Conservation (phyloP, 2,888 invertebrate species). For the Rhodophaea formosa region DNA sequence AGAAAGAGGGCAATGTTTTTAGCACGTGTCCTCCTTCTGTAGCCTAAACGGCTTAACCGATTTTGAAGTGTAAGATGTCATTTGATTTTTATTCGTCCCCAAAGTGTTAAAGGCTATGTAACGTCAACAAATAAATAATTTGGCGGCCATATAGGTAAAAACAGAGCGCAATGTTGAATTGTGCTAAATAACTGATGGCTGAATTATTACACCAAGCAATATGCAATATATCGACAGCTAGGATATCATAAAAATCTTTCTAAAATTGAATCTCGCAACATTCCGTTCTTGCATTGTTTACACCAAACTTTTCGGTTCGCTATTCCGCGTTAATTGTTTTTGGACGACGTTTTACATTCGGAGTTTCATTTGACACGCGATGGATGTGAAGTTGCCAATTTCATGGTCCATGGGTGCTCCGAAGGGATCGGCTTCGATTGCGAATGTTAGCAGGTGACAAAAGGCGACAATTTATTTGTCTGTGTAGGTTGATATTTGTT, state of each 20-base stretch:
- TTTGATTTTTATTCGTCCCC: too few relatives aligned
- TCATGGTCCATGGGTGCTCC: constrained; percentile 26
- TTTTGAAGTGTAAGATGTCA: too few relatives aligned
- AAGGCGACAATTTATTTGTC: background rate
- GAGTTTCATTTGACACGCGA: constrained; percentile 37
- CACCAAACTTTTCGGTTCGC: constrained; percentile 34
- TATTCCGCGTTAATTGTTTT: constrained; percentile 36
- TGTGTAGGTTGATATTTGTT: background rate
- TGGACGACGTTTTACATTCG: constrained; percentile 21
- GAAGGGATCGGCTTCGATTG: constrained; percentile 21
- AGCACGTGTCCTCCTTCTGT: too few relatives aligned
- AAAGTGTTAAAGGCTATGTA: too few relatives aligned
- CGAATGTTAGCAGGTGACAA: constrained; percentile 6
- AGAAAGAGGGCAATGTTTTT: too few relatives aligned
- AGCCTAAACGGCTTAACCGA: too few relatives aligned
- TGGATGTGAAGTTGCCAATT: constrained; percentile 32
- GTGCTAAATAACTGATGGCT: too few relatives aligned
- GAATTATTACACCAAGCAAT: too few relatives aligned
- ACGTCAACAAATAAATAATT: too few relatives aligned
- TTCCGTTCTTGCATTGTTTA: constrained; percentile 24
- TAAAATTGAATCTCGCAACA: constrained; percentile 4
- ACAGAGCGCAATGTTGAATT: too few relatives aligned
- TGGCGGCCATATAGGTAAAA: too few relatives aligned
- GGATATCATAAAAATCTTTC: background rate
- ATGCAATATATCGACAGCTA: background rate